phyloP scores from a whole-genome alignment of 2,797 vertebrate genomes.

The Apodemus agrarius region DNA sequence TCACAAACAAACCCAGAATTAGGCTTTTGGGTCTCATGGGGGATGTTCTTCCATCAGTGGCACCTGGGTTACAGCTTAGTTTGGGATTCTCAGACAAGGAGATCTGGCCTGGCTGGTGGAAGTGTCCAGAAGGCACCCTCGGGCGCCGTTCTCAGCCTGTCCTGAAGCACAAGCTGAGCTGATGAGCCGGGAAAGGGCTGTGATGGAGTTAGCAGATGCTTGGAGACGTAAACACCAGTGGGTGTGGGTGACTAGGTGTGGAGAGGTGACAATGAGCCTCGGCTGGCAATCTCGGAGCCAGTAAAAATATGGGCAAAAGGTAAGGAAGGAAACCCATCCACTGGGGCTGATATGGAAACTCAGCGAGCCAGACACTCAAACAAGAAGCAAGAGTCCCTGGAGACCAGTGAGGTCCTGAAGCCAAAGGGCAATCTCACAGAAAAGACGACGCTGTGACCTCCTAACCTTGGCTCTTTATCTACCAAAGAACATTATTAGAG shows the following conservation, averaged over 20 bases:
- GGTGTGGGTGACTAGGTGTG: slow-evolving; percentile 69
- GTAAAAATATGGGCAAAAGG: slow-evolving; percentile 51
- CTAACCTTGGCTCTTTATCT: neutral
- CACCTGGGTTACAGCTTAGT: neutral
- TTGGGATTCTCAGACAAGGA: neutral
- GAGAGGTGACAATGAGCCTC: slow-evolving; percentile 18
- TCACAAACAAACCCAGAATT: neutral
- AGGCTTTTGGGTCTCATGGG: neutral
- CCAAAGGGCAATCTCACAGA: neutral
- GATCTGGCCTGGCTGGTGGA: neutral
- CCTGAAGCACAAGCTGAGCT: slow-evolving; percentile 34
- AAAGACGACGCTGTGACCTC: neutral
- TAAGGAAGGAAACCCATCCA: slow-evolving; percentile 34
- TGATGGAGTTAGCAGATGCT: slow-evolving; percentile 76
- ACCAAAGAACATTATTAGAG: neutral
- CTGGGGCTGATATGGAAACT: neutral
- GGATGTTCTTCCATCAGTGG: neutral
- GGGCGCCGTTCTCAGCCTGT: neutral
- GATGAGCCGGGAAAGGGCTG: slow-evolving; percentile 63
- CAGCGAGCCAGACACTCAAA: neutral
- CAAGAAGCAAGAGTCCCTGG: neutral
- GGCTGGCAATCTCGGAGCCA: neutral
- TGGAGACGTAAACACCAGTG: slow-evolving; percentile 69
- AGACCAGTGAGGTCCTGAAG: neutral
- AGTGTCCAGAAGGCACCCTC: slow-evolving; percentile 1